Percentiles rank a stretch among this genome's conserved stretches.
Evolutionary conservation across 2,113 vertebrate genomes (phyloP).

Genomic region (Gila orcuttii): DNA sequence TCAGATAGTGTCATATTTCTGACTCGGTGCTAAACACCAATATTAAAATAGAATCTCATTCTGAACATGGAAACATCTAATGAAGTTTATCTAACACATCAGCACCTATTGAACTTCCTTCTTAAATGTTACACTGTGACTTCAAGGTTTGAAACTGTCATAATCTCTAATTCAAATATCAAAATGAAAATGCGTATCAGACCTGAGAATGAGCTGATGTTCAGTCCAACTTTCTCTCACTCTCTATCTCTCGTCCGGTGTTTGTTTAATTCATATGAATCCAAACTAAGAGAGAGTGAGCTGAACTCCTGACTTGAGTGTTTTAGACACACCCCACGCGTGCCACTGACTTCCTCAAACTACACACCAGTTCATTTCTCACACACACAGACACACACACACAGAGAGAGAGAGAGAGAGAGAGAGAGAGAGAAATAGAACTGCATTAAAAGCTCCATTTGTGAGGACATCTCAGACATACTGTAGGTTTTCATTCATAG

Average conservation of each 20-base stretch:
- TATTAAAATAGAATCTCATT: not conserved
- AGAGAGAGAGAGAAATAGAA: too few species aligned
- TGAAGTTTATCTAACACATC: not conserved
- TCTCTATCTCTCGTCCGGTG: not conserved
- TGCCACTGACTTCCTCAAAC: conserved; percentile 34
- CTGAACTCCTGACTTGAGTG: not conserved
- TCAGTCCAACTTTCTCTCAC: not conserved
- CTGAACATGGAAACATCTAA: not conserved
- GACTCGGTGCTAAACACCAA: not conserved
- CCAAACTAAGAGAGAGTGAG: not conserved
- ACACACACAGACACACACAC: not conserved
- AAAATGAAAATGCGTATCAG: not conserved
- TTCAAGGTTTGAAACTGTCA: not conserved
- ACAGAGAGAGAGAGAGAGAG: too few species aligned
- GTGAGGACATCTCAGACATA: too few species aligned
- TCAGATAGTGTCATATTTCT: not conserved
- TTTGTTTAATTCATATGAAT: conserved; percentile 9
- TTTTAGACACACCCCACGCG: conserved; percentile 26
- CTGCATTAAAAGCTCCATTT: too few species aligned
- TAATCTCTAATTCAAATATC: not conserved
- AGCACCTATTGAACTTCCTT: conserved; percentile 12
- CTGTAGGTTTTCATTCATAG: too few species aligned
- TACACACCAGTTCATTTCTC: not conserved
- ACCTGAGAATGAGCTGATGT: conserved; percentile 21
- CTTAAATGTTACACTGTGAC: not conserved